A percentile compares a stretch with the other conserved stretches of the same genome.
Evolutionary conservation across 2,113 vertebrate genomes (phyloP).

Genomic region (Barnardius zonarius): DNA sequence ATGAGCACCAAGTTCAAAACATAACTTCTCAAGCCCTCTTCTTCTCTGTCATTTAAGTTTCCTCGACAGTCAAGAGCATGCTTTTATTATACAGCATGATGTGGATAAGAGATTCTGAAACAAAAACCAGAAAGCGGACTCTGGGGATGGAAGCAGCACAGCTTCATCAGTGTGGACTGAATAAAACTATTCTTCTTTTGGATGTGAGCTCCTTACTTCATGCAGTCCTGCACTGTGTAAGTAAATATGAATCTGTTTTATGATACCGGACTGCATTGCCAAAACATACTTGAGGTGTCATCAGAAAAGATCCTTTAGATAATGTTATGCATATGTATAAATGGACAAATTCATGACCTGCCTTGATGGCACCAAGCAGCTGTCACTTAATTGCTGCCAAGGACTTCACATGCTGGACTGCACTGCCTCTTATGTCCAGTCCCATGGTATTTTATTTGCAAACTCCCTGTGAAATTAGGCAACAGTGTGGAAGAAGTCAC

Average conservation of each 20-base stretch:
- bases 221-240: not conserved
- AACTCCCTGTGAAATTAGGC: not conserved
- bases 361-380: not conserved
- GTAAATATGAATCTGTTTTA: not conserved
- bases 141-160: not conserved
- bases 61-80: not conserved
- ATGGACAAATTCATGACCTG: not conserved
- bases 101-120: not conserved
- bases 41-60: not conserved
- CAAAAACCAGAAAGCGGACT: not conserved
- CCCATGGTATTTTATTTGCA: not conserved
- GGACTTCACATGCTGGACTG: not conserved
- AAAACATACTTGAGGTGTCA: not conserved
- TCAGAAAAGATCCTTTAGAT: not conserved
- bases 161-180: not conserved
- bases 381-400: not conserved
- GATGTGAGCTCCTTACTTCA: not conserved
- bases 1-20: not conserved
- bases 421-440: fast-evolving
- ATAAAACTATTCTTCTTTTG: not conserved
- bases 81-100: not conserved
- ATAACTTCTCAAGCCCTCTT: not conserved
- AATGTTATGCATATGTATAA: not conserved
- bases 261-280: not conserved
- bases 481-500: not conserved